Conservation (phyloP, 2,888 invertebrate species). For the Lysandra bellargus region DNA sequence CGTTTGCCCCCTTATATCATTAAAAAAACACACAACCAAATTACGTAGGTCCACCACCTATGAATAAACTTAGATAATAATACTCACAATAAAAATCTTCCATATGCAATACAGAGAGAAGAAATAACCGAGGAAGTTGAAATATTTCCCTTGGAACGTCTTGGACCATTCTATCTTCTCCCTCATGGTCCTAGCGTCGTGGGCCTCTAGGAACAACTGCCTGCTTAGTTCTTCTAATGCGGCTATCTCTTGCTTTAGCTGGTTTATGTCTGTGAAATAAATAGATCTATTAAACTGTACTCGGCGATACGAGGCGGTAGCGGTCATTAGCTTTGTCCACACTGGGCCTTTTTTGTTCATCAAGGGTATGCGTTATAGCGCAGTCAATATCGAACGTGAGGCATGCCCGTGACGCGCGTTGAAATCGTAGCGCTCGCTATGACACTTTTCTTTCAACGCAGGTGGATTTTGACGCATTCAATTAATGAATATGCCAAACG, state of each 20-base stretch:
- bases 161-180: conserved; percentile 96
- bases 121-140: conserved; percentile 98
- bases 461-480: too few species aligned
- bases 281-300: neutral
- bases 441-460: too few species aligned
- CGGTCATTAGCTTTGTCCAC: too few species aligned
- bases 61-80: neutral
- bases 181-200: conserved; percentile 94
- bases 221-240: conserved; percentile 95
- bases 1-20: too few species aligned
- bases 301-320: too few species aligned
- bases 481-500: too few species aligned
- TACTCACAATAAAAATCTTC: conserved; percentile 98
- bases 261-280: conserved; percentile 83
- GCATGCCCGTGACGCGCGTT: too few species aligned
- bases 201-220: conserved; percentile 97
- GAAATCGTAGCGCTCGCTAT: too few species aligned
- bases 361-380: too few species aligned
- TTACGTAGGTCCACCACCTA: neutral
- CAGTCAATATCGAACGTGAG: too few species aligned
- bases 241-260: conserved; percentile 90
- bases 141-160: conserved; percentile 98
- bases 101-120: conserved; percentile 99
- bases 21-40: too few species aligned
- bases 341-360: too few species aligned